Base-by-base conservation (phyloP, 1,140 invertebrate genomes). In the Vanessa atalanta region DNA sequence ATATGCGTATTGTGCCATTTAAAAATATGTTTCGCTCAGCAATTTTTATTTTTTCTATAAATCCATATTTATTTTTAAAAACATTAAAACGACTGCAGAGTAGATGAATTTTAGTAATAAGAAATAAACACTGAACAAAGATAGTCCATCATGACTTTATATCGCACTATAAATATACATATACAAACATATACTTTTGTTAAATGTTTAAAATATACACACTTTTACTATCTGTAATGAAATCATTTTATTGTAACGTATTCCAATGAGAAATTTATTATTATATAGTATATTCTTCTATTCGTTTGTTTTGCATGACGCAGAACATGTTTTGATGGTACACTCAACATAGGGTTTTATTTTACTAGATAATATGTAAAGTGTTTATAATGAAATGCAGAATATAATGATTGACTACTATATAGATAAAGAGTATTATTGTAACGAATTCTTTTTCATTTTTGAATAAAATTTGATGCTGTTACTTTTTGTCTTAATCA, bases 401-500 rank as follows among this genome's bases (percentile, higher is more conserved):
- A 74, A 48, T 69, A 70, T 75, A 67, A 53, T 68, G 69, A 72
- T 68, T 65, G 55, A 72, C 55, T 70, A 72, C 71, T 48, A 55
- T 61, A 73, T 43, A 63, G 51, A 61, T 70, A 78, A 53, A 66
- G 65, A 75, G 77, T 66, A 77, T 81, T 78, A 85, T 80, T 80
- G 70, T 84, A 81, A 82, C 77, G 69, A 82, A 69, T 79, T 65
- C 65, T 79, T 81, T 83, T 85, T 87, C 78, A 83, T 89, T 90
- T 90, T 88, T 84, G 75, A 85, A 89, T 83, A 70, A 83, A 86
- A 84, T 88, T 88, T 86, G 82, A 88, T 83, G 83, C 80, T 88
- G 86, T 91, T 90, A 87, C 82, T 87, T 89, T 82, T 89, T 89
- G 78, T 86, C 87, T 79, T 86, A 88, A 91, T 91, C 88, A 90